Conservation (phyloP, 2,797 vertebrate genomes). For the Dipus sagitta region DNA sequence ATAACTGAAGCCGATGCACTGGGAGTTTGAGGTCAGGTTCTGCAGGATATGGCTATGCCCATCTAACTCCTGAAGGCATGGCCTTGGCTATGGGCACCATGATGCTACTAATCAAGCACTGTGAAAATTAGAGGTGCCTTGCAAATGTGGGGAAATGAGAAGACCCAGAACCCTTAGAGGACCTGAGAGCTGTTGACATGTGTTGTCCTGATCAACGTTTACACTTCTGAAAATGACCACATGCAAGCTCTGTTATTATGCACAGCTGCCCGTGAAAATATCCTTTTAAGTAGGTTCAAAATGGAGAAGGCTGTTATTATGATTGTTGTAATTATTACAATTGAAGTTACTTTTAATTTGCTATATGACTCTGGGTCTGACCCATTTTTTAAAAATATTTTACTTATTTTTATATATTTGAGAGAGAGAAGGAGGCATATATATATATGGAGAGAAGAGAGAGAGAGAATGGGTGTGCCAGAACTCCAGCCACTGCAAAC, state of each 20-base stretch:
- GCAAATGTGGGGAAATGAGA: not conserved
- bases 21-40: slow-evolving; percentile 12
- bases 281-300: slow-evolving; percentile 45
- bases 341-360: slow-evolving; percentile 16
- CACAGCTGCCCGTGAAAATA: slow-evolving; percentile 31
- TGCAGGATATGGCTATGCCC: not conserved
- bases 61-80: not conserved
- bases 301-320: not conserved
- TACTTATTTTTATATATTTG: no score
- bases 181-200: not conserved
- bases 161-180: not conserved
- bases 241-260: slow-evolving; percentile 42
- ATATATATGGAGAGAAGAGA: no score
- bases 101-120: slow-evolving; percentile 43
- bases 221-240: not conserved
- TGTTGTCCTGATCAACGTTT: slow-evolving; percentile 42
- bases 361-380: not conserved
- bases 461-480: no score
- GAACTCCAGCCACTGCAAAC: no score
- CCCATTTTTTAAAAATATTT: not conserved
- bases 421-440: no score
- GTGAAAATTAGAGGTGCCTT: slow-evolving; percentile 62
- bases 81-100: not conserved
- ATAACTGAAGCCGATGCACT: not conserved
- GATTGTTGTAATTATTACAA: slow-evolving; percentile 18